A percentile compares a stretch with the other conserved stretches of the same genome.
Conservation (phyloP, 1,140 invertebrate species). For the Drosophila malerkotliana region DNA sequence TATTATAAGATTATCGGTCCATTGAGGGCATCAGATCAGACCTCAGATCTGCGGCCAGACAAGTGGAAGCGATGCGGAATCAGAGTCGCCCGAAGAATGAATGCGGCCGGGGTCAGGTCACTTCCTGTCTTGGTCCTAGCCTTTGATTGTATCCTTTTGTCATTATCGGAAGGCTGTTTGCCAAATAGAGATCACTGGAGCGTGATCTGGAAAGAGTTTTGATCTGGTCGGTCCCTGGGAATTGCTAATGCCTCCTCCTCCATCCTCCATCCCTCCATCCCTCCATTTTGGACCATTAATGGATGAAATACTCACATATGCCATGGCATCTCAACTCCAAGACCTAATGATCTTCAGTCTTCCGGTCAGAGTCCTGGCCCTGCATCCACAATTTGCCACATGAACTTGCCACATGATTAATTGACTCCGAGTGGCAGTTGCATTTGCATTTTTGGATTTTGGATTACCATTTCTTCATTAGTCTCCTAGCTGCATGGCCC, state of each 20-base stretch:
- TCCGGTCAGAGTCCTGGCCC: slow-evolving; percentile 44
- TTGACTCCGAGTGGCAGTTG: slow-evolving; percentile 48
- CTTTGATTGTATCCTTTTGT: slow-evolving; percentile 59
- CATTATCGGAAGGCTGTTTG: slow-evolving; percentile 61
- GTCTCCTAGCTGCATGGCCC: background rate
- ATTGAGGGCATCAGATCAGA: slow-evolving; percentile 6
- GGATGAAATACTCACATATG: slow-evolving; percentile 47
- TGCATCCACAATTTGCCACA: slow-evolving; percentile 64
- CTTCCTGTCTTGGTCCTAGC: slow-evolving; percentile 37
- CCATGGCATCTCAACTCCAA: slow-evolving; percentile 21
- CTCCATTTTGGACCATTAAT: slow-evolving; percentile 54
- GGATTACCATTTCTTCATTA: slow-evolving; percentile 27
- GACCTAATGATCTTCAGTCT: slow-evolving; percentile 71
- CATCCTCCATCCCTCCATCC: too few species aligned
- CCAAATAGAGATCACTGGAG: slow-evolving; percentile 57
- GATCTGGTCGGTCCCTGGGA: slow-evolving; percentile 1
- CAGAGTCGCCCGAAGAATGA: background rate
- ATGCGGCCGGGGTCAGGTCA: slow-evolving; percentile 13
- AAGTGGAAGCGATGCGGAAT: slow-evolving; percentile 60
- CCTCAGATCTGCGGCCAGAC: slow-evolving; percentile 72
- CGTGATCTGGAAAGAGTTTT: slow-evolving; percentile 57
- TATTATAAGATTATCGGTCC: slow-evolving; percentile 69
- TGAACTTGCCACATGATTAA: slow-evolving; percentile 65
- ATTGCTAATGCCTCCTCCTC: background rate
- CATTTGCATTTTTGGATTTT: slow-evolving; percentile 37